These are phyloP conservation scores for Aproaerema taeniolella DNA, from an alignment of 2,888 invertebrate genomes.

Conservation along the genomic window DNA sequence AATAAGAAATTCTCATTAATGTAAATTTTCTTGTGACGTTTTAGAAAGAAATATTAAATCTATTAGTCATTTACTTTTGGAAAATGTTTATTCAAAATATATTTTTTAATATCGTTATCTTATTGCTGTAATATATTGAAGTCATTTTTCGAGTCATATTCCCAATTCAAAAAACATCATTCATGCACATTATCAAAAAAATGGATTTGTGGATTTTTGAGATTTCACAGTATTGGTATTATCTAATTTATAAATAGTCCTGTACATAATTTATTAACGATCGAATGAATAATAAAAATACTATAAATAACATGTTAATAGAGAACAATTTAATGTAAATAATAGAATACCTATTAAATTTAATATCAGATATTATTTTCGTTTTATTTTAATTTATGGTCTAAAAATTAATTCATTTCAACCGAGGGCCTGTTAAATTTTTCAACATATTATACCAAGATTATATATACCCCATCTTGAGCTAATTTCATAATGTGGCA, in stretches of 20 bases:
- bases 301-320: constrained; percentile 77
- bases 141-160: no score
- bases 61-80: no score
- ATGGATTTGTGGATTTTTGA: constrained; percentile 45
- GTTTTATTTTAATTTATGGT: constrained; percentile 52
- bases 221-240: constrained; percentile 73
- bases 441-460: no score
- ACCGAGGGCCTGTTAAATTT: not conserved
- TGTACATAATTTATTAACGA: constrained; percentile 77
- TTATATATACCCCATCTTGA: no score
- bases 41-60: not conserved
- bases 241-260: constrained; percentile 74
- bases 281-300: constrained; percentile 64
- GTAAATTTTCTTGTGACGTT: no score
- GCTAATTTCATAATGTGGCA: no score
- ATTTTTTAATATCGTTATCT: no score
- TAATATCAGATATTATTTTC: constrained; percentile 67
- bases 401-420: not conserved
- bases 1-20: not conserved
- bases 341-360: constrained; percentile 77
- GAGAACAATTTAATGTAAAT: constrained; percentile 77
- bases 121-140: no score
- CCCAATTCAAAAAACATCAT: constrained; percentile 7
- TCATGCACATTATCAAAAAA: constrained; percentile 32
- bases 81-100: no score